Percentiles rank a stretch among this genome's conserved stretches.
These are phyloP conservation scores for Nothobranchius kuhntae DNA, from an alignment of 2,113 vertebrate genomes.

Conservation along the genomic window DNA sequence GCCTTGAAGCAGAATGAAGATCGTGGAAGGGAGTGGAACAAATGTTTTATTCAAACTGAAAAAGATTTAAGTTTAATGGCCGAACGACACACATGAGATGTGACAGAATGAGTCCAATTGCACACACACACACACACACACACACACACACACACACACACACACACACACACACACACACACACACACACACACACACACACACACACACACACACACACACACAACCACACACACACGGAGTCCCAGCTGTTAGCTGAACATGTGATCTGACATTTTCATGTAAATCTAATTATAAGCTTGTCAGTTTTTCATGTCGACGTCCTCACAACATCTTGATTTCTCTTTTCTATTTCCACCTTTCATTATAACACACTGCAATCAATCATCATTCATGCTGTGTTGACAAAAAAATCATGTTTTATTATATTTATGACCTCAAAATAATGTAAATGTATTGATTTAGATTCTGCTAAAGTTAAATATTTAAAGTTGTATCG, in stretches of 20 bases:
- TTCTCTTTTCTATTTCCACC: no score
- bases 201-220: no score
- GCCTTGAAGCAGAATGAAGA: background rate
- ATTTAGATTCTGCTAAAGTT: no score
- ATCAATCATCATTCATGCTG: no score
- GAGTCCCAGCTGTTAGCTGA: background rate
- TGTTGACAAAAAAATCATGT: no score
- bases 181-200: background rate
- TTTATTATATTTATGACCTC: no score
- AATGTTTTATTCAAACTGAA: slow-evolving; percentile 42
- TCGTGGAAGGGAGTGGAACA: slow-evolving; percentile 5
- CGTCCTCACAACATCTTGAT: background rate
- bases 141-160: no score
- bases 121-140: no score
- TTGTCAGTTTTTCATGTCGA: background rate
- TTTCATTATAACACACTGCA: no score
- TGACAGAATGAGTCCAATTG: slow-evolving; percentile 54
- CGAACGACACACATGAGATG: slow-evolving; percentile 29
- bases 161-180: background rate
- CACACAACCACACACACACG: slow-evolving; percentile 1
- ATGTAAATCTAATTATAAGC: background rate
- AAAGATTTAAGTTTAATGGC: slow-evolving; percentile 22
- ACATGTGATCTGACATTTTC: background rate
- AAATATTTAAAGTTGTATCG: no score
- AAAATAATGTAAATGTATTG: no score